Percentiles rank a stretch among this genome's conserved stretches.
These are phyloP conservation scores for Dichetophora obliterata DNA, from an alignment of 2,888 invertebrate species.

Conservation along the genomic window DNA sequence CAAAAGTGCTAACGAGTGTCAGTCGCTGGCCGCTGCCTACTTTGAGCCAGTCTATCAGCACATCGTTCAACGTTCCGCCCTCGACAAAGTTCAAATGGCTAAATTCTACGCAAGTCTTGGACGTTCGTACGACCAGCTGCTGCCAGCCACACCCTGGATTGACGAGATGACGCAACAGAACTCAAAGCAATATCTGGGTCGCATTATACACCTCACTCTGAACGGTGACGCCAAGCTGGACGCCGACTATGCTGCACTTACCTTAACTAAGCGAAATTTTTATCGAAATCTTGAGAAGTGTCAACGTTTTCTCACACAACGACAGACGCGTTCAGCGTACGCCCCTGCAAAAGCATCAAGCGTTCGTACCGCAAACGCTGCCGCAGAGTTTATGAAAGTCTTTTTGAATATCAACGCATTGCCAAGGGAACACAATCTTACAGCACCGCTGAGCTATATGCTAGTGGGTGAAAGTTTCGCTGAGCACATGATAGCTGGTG, in stretches of 20 bases:
- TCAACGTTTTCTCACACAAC: slow-evolving; percentile 56
- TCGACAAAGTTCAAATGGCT: slow-evolving; percentile 59
- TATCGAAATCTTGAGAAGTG: slow-evolving; percentile 65
- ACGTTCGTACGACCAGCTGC: slow-evolving; percentile 57
- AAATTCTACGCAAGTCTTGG: slow-evolving; percentile 63
- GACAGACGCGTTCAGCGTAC: slow-evolving; percentile 35
- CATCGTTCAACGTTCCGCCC: slow-evolving; percentile 58
- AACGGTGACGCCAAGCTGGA: slow-evolving; percentile 63
- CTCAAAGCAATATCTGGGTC: slow-evolving; percentile 60
- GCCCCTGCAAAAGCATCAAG: neutral
- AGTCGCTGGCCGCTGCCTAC: slow-evolving; percentile 56
- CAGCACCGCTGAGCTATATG: slow-evolving; percentile 58
- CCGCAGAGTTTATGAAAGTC: slow-evolving; percentile 56
- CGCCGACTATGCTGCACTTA: slow-evolving; percentile 56
- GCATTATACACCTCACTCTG: slow-evolving; percentile 61
- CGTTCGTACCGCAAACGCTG: neutral
- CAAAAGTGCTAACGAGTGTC: slow-evolving; percentile 57
- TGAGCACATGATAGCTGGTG: slow-evolving; percentile 60
- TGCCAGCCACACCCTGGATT: slow-evolving; percentile 61
- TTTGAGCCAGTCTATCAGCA: slow-evolving; percentile 61
- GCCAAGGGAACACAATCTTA: slow-evolving; percentile 57
- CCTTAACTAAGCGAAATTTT: slow-evolving; percentile 60
- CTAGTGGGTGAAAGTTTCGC: slow-evolving; percentile 61
- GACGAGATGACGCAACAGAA: slow-evolving; percentile 64
- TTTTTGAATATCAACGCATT: slow-evolving; percentile 56